Evolutionary conservation across 64 coral and sea anemone species (phyloP), one percentile per base, ranked within the genome.

Genomic region (Montipora capricornis): DNA sequence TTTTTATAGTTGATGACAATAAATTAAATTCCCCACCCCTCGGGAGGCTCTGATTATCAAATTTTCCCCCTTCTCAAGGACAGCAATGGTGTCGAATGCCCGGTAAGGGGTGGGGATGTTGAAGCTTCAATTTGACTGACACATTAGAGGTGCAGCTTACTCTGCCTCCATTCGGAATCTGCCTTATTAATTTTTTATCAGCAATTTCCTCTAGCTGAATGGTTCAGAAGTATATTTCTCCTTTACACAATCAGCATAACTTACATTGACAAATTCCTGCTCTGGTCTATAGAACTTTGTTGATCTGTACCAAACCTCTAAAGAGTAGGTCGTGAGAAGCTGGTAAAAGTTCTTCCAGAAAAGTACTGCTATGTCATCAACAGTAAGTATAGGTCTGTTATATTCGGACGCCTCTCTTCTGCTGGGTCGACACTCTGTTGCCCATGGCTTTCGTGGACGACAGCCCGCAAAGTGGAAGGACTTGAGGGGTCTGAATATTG

Each of bases 341-440:
- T 93, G 22, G 44, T 99, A 96, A 57, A 99, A 96, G 8, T 76
- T 89, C 50, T 96, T 99, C 98, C 98, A 99, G 44, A 84, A 99
- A 12, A 99, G 13, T 9, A 92, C 44, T 14, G 71, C 52, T 80
- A 95, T 90, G 6, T 92, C 93, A 60, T 92, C 79, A 24, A 76
- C 50, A 60, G 73, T 50, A 2, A 88, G 66, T 19, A 94, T 89
- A 49, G 95, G 92, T 20, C 80, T 61, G 47, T 96, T 75, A 79
- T 89, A 99, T 64, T 87, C 79, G 44, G 5, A 49, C 10, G 98
- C 95, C 75, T 99, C 95, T 70, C 92, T 78, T 57, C 92, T 77
- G 20, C 95, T 99, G 12, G 98, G 95, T 13, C 95, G 89, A 49
- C 92, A 94, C 37, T 87, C 74, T 47, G 83, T 17, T 5, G 59